Evolutionary conservation across 2,113 vertebrate genomes (phyloP).

Genomic region (Oplegnathus fasciatus): DNA sequence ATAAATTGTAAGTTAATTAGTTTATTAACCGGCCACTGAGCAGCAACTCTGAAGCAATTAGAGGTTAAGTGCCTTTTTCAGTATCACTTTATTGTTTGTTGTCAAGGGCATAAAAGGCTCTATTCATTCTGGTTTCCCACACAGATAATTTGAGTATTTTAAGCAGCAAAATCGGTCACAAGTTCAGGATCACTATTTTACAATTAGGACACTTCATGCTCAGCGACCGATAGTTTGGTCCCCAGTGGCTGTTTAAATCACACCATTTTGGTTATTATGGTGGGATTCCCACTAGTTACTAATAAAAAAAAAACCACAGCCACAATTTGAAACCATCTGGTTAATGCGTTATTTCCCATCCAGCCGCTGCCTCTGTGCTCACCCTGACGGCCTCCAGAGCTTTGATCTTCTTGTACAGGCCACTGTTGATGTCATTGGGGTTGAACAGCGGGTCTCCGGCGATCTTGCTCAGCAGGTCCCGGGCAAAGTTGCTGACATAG

Average conservation of each 20-base stretch:
- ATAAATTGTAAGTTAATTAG: not conserved
- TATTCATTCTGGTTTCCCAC: conserved; percentile 16
- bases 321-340: not conserved
- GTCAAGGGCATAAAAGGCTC: conserved; percentile 7
- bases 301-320: no score
- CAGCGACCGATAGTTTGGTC: not conserved
- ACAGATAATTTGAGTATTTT: not conserved
- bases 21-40: not conserved
- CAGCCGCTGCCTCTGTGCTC: conserved; percentile 52
- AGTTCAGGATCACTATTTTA: conserved; percentile 8
- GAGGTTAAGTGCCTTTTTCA: not conserved
- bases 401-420: conserved; percentile 94
- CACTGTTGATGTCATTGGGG: conserved; percentile 91
- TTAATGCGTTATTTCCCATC: not conserved
- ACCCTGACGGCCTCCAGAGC: conserved; percentile 92
- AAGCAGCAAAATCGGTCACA: not conserved
- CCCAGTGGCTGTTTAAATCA: not conserved
- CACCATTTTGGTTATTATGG: not conserved
- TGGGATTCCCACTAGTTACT: not conserved
- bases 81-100: not conserved
- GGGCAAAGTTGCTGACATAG: conserved; percentile 96
- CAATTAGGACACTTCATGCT: not conserved
- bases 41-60: not conserved
- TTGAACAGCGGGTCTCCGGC: conserved; percentile 97
- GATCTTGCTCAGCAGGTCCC: conserved; percentile 95